Percentiles rank a stretch among this genome's conserved stretches.
Conservation (phyloP, 2,888 invertebrate genomes). For the Idaea straminata region DNA sequence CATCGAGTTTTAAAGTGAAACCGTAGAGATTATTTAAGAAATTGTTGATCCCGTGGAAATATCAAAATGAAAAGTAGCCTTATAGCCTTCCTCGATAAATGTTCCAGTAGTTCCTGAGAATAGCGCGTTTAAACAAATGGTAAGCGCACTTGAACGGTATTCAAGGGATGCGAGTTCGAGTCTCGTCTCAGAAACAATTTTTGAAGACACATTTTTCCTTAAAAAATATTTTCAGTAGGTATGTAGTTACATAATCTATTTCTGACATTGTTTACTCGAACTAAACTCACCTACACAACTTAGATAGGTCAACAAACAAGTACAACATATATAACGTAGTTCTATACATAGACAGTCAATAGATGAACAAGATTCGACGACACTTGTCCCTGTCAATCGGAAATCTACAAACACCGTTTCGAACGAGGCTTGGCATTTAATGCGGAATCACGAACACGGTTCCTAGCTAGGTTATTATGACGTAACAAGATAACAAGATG, state of each 20-base stretch:
- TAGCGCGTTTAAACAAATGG: too few species aligned
- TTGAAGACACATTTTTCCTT: too few species aligned
- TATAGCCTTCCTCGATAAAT: too few species aligned
- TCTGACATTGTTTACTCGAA: too few species aligned
- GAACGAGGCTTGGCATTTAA: background rate
- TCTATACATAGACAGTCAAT: background rate
- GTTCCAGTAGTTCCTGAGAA: too few species aligned
- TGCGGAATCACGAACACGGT: background rate
- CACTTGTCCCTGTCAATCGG: constrained; percentile 1
- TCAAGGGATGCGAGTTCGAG: too few species aligned
- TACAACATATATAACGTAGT: background rate
- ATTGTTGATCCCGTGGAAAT: background rate
- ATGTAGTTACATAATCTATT: too few species aligned
- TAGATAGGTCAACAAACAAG: background rate
- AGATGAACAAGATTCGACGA: background rate
- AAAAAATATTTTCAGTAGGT: too few species aligned
- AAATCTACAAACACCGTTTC: background rate
- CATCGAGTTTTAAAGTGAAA: background rate
- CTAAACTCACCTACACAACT: background rate
- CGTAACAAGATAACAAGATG: background rate
- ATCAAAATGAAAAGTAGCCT: too few species aligned
- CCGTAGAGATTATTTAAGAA: background rate
- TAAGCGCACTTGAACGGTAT: too few species aligned
- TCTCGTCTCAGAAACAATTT: too few species aligned
- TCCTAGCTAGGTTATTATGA: background rate